A percentile compares a stretch with the other conserved stretches of the same genome.
phyloP scores from a whole-genome alignment of 2,888 invertebrate species.

The Odontocolon sp. region DNA sequence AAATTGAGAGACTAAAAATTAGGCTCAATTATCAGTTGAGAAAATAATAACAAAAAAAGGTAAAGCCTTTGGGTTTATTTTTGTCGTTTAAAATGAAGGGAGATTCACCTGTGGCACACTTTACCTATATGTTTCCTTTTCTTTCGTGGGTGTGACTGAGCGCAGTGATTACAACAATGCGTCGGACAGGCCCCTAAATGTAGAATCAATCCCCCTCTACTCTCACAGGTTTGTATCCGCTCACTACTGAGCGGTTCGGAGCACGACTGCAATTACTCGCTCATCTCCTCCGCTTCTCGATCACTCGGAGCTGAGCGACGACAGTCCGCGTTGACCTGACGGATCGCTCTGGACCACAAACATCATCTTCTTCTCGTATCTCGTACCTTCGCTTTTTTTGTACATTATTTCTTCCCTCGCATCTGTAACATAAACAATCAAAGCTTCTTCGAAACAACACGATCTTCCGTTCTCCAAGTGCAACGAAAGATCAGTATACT shows the following conservation, averaged over 20 bases:
- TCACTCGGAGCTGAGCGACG: constrained; percentile 57
- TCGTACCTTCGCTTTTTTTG: neutral
- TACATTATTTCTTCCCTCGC: neutral
- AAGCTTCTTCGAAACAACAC: neutral
- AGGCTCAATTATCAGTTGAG: too few species aligned
- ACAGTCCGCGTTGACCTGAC: constrained; percentile 49
- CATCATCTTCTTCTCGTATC: constrained; percentile 11
- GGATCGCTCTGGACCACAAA: constrained; percentile 12
- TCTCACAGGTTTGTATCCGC: constrained; percentile 62
- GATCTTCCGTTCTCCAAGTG: neutral
- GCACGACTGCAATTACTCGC: constrained; percentile 64
- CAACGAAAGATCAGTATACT: neutral
- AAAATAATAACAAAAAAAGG: neutral
- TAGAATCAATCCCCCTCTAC: constrained; percentile 61
- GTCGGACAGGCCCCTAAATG: constrained; percentile 58
- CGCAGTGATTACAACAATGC: constrained; percentile 58
- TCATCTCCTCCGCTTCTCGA: constrained; percentile 66
- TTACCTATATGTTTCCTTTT: constrained; percentile 16
- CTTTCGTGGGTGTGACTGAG: constrained; percentile 40
- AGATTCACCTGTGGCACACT: constrained; percentile 37
- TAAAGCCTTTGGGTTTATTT: neutral
- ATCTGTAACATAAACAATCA: neutral
- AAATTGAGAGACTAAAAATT: too few species aligned
- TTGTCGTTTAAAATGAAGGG: too few species aligned
- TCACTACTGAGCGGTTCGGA: constrained; percentile 49